Conservation (phyloP, 2,797 vertebrate genomes). For the Helicolenus hilgendorfi region DNA sequence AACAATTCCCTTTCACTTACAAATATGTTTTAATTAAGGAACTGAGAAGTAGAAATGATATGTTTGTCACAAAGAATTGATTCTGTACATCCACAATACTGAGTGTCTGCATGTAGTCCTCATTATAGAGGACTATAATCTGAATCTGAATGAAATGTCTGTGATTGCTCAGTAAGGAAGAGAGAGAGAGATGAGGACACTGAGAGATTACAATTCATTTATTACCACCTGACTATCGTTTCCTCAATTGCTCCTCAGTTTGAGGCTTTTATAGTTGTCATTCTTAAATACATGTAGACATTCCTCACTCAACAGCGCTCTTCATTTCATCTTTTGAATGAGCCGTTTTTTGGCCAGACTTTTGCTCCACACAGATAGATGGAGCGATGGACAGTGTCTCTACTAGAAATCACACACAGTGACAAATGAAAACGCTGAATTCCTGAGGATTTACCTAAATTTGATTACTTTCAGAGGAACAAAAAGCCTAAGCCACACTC, state of each 20-base stretch:
- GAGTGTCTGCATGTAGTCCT: background rate
- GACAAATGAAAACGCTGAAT: background rate
- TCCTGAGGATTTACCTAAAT: slow-evolving; percentile 2
- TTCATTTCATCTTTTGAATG: background rate
- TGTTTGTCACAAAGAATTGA: background rate
- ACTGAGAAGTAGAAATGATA: background rate
- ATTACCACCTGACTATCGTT: background rate
- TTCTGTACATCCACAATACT: background rate
- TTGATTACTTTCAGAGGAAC: slow-evolving; percentile 5
- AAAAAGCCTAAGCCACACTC: slow-evolving; percentile 17
- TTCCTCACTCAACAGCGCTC: background rate
- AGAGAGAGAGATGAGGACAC: background rate
- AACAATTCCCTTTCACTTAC: background rate
- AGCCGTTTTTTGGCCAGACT: background rate
- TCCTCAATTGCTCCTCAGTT: background rate
- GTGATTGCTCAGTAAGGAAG: slow-evolving; percentile 5
- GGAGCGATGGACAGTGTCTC: background rate
- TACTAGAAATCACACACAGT: background rate
- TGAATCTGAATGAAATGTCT: slow-evolving; percentile 29
- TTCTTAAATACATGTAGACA: background rate
- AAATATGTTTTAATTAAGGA: background rate
- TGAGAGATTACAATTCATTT: slow-evolving; percentile 4
- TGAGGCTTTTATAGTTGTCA: background rate
- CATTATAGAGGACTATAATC: background rate
- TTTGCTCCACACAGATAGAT: background rate